Percentiles rank a stretch among this genome's conserved stretches.
Conservation (phyloP, 2,113 vertebrate species). For the Triplophysa siluroides region DNA sequence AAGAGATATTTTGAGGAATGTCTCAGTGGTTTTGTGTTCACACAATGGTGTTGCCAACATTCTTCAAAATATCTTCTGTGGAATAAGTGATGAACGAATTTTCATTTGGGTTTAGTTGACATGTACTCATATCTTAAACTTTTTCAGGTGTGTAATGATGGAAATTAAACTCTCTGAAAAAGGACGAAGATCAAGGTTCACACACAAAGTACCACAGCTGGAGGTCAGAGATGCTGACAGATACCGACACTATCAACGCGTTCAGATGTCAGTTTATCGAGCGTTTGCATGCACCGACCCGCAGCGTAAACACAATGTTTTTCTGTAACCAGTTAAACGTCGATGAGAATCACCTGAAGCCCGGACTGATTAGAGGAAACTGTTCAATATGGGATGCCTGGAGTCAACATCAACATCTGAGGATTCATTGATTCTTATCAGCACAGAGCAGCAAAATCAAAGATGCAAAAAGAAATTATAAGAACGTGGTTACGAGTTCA, state of each 20-base stretch:
- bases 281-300: neutral
- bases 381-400: neutral
- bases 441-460: neutral
- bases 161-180: neutral
- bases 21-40: too few species aligned
- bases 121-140: neutral
- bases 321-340: neutral
- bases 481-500: neutral
- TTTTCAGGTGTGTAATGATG: neutral
- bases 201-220: neutral
- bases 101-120: neutral
- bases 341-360: neutral
- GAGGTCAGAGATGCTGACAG: neutral
- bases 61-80: too few species aligned
- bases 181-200: neutral
- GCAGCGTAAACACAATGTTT: slow-evolving; percentile 35
- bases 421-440: slow-evolving; percentile 16
- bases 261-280: neutral
- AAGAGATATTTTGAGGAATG: too few species aligned
- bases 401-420: neutral
- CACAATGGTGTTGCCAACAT: too few species aligned
- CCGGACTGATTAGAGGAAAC: neutral
- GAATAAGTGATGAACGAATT: too few species aligned
- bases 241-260: neutral
- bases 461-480: neutral